Evolutionary conservation across 2,797 vertebrate genomes (phyloP).

Genomic region (Acomys russatus): DNA sequence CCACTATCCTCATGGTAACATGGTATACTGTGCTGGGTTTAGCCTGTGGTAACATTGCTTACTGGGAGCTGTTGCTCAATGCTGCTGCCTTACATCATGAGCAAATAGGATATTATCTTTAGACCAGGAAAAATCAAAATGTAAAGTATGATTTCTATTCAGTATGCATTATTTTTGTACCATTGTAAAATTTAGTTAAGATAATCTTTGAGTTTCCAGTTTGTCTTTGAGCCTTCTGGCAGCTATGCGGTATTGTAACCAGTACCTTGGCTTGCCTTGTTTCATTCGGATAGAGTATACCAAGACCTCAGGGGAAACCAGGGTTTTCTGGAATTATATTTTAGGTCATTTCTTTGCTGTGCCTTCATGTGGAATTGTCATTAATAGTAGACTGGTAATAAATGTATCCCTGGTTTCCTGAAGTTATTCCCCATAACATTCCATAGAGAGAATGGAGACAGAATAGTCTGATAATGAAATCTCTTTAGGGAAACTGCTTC

Average conservation of each 20-base stretch:
- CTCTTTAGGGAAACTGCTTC: slow-evolving; percentile 42
- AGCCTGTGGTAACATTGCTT: background rate
- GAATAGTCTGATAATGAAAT: slow-evolving; percentile 62
- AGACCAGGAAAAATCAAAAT: background rate
- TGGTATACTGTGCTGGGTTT: background rate
- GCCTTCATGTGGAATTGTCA: slow-evolving; percentile 53
- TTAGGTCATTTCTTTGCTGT: slow-evolving; percentile 32
- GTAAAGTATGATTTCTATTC: background rate
- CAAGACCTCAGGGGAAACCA: slow-evolving; percentile 37
- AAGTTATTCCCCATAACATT: slow-evolving; percentile 18
- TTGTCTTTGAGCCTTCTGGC: slow-evolving; percentile 48
- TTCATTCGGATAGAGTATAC: slow-evolving; percentile 14
- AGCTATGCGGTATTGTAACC: slow-evolving; percentile 31
- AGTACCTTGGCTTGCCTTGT: slow-evolving; percentile 28
- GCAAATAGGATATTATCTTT: background rate
- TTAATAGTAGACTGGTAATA: slow-evolving; percentile 35
- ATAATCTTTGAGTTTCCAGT: background rate
- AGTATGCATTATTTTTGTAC: background rate
- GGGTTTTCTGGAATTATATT: slow-evolving; percentile 43
- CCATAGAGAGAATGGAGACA: slow-evolving; percentile 11
- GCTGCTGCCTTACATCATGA: background rate
- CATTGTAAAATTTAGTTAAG: background rate
- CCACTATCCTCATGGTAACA: background rate
- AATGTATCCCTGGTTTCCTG: slow-evolving; percentile 32
- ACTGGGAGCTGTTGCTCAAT: background rate